Evolutionary conservation across 1,140 invertebrate species (phyloP).

Genomic region (Sitobion miscanthi): DNA sequence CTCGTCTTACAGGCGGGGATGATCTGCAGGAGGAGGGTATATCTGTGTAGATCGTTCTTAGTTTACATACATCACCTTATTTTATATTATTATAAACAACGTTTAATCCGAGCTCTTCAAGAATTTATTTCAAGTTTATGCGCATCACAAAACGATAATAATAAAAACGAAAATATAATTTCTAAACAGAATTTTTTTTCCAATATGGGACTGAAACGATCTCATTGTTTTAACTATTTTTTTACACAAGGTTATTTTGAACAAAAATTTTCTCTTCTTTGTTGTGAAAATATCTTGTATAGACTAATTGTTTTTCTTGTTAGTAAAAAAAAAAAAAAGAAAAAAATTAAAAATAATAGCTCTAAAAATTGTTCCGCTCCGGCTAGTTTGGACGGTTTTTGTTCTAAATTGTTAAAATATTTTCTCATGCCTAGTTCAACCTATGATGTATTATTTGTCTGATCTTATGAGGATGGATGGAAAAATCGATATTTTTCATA

Average conservation of each 20-base stretch:
- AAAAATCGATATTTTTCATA: slow-evolving; percentile 16
- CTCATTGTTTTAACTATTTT: slow-evolving; percentile 57
- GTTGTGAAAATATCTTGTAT: slow-evolving; percentile 54
- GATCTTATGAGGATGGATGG: slow-evolving; percentile 28
- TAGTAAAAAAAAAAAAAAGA: slow-evolving; percentile 3
- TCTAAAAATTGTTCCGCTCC: neutral
- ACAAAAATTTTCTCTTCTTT: slow-evolving; percentile 55
- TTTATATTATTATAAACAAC: neutral
- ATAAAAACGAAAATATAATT: slow-evolving; percentile 1
- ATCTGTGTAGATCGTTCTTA: neutral
- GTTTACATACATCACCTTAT: slow-evolving; percentile 9
- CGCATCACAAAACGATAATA: neutral
- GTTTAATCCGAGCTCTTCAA: neutral
- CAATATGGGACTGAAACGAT: slow-evolving; percentile 55
- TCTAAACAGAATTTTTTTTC: slow-evolving; percentile 39
- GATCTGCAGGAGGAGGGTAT: neutral
- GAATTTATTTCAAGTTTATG: neutral
- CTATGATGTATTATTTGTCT: slow-evolving; percentile 51
- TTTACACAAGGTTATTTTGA: slow-evolving; percentile 56
- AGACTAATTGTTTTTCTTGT: slow-evolving; percentile 56
- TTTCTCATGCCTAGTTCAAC: slow-evolving; percentile 33
- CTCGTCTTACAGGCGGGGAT: neutral
- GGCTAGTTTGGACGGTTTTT: neutral
- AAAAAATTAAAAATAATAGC: neutral
- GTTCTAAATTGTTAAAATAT: slow-evolving; percentile 34